phyloP scores from a whole-genome alignment of 2,888 invertebrate species.

The Boloria euphrosyne region DNA sequence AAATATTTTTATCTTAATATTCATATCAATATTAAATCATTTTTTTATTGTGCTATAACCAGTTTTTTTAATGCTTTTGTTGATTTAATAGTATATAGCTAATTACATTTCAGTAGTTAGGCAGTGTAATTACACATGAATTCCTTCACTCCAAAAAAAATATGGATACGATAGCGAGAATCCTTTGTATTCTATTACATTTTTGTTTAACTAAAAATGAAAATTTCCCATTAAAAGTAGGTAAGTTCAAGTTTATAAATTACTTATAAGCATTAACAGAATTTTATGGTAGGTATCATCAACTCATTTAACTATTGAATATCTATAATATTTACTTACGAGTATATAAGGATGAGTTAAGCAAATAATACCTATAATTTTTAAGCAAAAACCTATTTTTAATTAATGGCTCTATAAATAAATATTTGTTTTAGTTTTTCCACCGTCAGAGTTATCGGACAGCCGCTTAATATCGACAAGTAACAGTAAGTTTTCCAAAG shows the following conservation, averaged over 20 bases:
- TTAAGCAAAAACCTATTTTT: too few species aligned
- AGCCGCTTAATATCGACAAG: slow-evolving; percentile 18
- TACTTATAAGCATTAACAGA: too few species aligned
- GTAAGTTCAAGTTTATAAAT: slow-evolving; percentile 9
- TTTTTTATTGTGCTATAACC: too few species aligned
- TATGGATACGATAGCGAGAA: slow-evolving; percentile 19
- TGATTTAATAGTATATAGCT: background rate
- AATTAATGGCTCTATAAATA: background rate
- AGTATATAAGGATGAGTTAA: too few species aligned
- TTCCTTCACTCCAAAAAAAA: background rate
- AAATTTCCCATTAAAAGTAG: slow-evolving; percentile 22
- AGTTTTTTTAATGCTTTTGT: background rate
- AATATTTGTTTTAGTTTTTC: slow-evolving; percentile 30
- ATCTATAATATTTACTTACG: background rate
- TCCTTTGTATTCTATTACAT: slow-evolving; percentile 14
- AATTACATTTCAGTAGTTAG: slow-evolving; percentile 3
- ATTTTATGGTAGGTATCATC: too few species aligned
- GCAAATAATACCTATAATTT: background rate
- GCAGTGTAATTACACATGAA: background rate
- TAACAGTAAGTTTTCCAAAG: slow-evolving; percentile 11
- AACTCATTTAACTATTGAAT: background rate
- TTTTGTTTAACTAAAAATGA: slow-evolving; percentile 13
- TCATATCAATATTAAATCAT: too few species aligned
- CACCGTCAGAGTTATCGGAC: slow-evolving; percentile 26
- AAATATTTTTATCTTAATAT: too few species aligned